Conservation (phyloP, 2,113 vertebrate species). For the Diadophis punctatus region DNA sequence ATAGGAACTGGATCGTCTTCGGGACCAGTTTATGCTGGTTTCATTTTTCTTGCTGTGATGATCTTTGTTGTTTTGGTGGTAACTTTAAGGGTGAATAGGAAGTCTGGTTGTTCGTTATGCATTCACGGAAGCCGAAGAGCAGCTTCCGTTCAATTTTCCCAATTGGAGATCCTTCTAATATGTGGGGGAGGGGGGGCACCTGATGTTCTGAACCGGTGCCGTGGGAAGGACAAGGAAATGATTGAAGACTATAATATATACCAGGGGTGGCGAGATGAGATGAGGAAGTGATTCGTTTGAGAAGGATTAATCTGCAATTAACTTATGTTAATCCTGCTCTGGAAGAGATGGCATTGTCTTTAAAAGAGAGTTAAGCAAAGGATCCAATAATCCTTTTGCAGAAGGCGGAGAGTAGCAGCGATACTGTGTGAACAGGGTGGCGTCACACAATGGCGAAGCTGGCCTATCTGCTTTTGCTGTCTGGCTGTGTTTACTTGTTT, state of each 20-base stretch:
- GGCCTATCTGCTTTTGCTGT: not conserved
- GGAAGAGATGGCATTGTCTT: not conserved
- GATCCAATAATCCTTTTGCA: not conserved
- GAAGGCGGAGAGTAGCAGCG: not conserved
- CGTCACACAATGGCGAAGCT: not conserved
- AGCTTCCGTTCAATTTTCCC: not conserved
- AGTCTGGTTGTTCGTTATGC: not conserved
- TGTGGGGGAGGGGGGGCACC: not conserved
- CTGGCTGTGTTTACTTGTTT: not conserved
- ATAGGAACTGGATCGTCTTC: not conserved
- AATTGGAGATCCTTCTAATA: not conserved
- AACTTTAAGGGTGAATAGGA: too few relatives aligned
- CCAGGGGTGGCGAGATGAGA: not conserved
- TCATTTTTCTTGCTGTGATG: too few relatives aligned
- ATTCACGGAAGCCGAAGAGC: not conserved
- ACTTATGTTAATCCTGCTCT: not conserved
- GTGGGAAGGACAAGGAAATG: not conserved
- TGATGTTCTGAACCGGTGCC: not conserved
- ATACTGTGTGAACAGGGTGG: not conserved
- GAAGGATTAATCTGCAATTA: not conserved
- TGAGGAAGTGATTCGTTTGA: not conserved
- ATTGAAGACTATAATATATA: not conserved
- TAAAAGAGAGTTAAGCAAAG: not conserved
- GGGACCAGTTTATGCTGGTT: not conserved
- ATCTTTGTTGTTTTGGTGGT: not conserved